Base-by-base conservation (phyloP, 2,797 vertebrate genomes). In the Garrulus glandarius region DNA sequence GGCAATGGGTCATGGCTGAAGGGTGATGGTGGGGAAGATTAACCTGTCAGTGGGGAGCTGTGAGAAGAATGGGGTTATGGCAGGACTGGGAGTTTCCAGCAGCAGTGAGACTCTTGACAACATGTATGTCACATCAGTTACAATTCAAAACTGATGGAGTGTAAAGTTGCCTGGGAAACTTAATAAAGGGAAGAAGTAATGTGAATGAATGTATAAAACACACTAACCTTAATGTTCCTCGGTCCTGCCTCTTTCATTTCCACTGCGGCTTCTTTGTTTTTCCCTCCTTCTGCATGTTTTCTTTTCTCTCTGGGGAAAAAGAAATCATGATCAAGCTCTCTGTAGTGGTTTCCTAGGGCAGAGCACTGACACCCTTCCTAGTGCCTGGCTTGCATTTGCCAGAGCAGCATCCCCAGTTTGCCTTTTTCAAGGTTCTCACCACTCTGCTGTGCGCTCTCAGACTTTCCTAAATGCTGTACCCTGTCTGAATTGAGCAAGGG, bases 21-120 rank as follows among this genome's bases (percentile, higher is more conserved):
- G 77, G 67, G 70, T 70, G 90, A 79, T 89, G 83, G 89, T 11
- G 30, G 89, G 76, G 60, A 93, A 93, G 95, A 94, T 93, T 79
- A 95, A 92, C 44, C 14, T 89, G 87, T 94, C 94, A 79, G 37
- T 67, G 74, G 63, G 60, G 85, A 95, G 91, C 83, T 93, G 41
- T 79, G 49, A 82, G 80, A 75, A 70, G 77, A 74, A 34, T 36
- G 41, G 77, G 70, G n/a, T 76, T 95, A 64, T 72, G 74, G 89
- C 83, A 77, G 74, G 67, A 80, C 53, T 80, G 90, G 77, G 87
- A 87, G 85, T 74, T 94, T 72, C 26, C 77, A 87, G 83, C 74
- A 87, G 68, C 86, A 92, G 36, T 41, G 49, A 74, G 70, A 24
- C 65, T 75, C 36, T 64, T 64, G 80, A 74, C 59, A 92, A 76